Percentiles rank a stretch among this genome's conserved stretches.
These are phyloP conservation scores for Apocheima hispidaria DNA, from an alignment of 2,888 invertebrate species.

Conservation along the genomic window DNA sequence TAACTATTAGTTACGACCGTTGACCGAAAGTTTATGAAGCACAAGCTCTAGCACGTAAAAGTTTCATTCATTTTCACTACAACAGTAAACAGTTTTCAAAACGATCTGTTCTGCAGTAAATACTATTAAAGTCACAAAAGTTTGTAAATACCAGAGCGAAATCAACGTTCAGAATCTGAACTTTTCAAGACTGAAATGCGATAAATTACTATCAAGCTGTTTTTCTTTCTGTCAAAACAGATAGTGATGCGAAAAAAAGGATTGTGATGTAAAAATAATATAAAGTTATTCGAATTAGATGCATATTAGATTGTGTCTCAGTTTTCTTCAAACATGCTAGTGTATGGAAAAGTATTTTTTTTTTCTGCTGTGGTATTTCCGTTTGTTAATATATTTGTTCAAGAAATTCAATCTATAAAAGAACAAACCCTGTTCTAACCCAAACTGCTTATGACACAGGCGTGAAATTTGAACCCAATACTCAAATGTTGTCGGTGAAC, in stretches of 20 bases:
- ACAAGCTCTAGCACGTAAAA: slow-evolving; percentile 23
- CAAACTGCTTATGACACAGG: too few relatives aligned
- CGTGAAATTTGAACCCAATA: too few relatives aligned
- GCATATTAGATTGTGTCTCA: too few relatives aligned
- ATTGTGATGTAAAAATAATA: not conserved
- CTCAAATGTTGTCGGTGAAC: too few relatives aligned
- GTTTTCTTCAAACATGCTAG: too few relatives aligned
- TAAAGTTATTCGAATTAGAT: not conserved
- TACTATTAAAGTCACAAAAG: slow-evolving; percentile 43
- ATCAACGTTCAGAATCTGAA: slow-evolving; percentile 34
- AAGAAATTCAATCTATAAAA: too few relatives aligned
- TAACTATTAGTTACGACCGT: not conserved
- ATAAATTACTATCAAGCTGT: slow-evolving; percentile 43
- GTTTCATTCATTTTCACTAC: slow-evolving; percentile 32
- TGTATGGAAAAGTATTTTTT: too few relatives aligned
- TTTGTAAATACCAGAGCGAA: slow-evolving; percentile 45
- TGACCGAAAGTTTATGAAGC: slow-evolving; percentile 17
- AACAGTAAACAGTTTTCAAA: slow-evolving; percentile 32
- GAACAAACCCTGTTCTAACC: too few relatives aligned
- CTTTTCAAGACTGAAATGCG: slow-evolving; percentile 28
- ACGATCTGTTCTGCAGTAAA: slow-evolving; percentile 38
- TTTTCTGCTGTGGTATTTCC: too few relatives aligned
- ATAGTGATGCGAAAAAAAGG: slow-evolving; percentile 37
- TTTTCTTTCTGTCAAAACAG: slow-evolving; percentile 37
- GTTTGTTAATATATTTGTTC: too few relatives aligned